These are phyloP conservation scores for Acanthurus tractus DNA, from an alignment of 2,797 vertebrate species.

Conservation along the genomic window DNA sequence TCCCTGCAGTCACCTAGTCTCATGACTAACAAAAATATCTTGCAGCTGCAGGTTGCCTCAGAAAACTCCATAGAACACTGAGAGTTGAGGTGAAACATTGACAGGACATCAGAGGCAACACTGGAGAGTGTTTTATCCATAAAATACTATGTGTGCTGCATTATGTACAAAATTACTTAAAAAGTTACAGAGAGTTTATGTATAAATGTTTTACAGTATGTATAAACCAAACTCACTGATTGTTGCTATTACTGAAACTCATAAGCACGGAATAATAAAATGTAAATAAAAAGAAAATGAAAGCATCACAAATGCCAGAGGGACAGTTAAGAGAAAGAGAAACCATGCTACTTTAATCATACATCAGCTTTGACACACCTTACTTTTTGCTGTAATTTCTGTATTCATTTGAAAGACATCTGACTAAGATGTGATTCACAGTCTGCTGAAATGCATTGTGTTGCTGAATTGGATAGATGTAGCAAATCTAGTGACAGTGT, in stretches of 20 bases:
- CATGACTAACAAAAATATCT: too few relatives aligned
- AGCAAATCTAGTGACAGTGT: conserved; percentile 45
- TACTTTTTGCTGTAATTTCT: conserved; percentile 9
- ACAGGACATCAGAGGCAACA: too few relatives aligned
- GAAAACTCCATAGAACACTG: too few relatives aligned
- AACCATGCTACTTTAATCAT: neutral
- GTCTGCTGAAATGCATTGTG: conserved; percentile 36
- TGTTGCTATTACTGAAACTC: neutral
- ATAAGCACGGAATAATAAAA: neutral
- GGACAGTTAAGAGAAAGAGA: neutral
- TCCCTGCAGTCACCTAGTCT: too few relatives aligned
- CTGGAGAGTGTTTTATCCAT: too few relatives aligned
- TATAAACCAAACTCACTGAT: neutral
- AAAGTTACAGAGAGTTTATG: neutral
- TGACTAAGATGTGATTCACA: conserved; percentile 27
- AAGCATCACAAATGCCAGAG: neutral
- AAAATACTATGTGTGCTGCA: too few relatives aligned
- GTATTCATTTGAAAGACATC: conserved; percentile 36
- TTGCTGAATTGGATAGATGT: conserved; percentile 49
- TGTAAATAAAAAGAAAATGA: neutral
- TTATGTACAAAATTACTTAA: neutral
- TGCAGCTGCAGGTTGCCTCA: too few relatives aligned
- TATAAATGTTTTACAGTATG: neutral
- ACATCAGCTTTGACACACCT: neutral
- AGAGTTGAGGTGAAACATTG: too few relatives aligned